A percentile compares a stretch with the other conserved stretches of the same genome.
Conservation (phyloP, 2,888 invertebrate genomes). For the Galeruca laticollis region DNA sequence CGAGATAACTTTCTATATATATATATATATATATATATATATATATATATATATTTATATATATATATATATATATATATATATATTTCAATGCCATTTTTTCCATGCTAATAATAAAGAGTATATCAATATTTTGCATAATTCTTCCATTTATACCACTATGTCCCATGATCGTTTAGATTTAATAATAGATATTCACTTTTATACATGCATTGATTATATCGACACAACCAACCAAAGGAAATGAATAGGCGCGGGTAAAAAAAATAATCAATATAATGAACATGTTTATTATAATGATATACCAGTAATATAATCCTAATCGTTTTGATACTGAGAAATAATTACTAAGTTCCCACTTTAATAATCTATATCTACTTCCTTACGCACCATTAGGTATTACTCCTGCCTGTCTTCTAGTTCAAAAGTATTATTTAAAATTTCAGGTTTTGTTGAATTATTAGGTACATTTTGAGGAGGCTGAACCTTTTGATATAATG, state of each 20-base stretch:
- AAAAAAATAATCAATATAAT: neutral
- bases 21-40: too few species aligned
- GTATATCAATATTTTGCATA: too few species aligned
- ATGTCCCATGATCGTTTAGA: too few species aligned
- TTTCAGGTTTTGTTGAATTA: neutral
- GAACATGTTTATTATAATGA: neutral
- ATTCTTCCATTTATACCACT: too few species aligned
- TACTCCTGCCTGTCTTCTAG: neutral
- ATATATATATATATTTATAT: too few species aligned
- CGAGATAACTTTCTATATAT: too few species aligned
- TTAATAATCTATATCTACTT: neutral
- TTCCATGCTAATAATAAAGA: too few species aligned
- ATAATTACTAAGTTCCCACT: neutral
- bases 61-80: too few species aligned
- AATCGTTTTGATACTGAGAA: neutral
- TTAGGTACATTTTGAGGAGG: neutral
- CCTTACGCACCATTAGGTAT: neutral
- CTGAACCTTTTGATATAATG: conserved; percentile 16
- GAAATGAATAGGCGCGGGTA: neutral
- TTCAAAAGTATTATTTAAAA: neutral
- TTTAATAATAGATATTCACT: neutral
- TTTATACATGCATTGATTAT: neutral
- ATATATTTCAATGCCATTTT: too few species aligned
- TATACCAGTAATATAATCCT: neutral
- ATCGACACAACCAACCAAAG: neutral